A percentile compares a stretch with the other conserved stretches of the same genome.
Evolutionary conservation across 2,888 invertebrate species (phyloP).

Genomic region (Lepidocyrtoides sp.): DNA sequence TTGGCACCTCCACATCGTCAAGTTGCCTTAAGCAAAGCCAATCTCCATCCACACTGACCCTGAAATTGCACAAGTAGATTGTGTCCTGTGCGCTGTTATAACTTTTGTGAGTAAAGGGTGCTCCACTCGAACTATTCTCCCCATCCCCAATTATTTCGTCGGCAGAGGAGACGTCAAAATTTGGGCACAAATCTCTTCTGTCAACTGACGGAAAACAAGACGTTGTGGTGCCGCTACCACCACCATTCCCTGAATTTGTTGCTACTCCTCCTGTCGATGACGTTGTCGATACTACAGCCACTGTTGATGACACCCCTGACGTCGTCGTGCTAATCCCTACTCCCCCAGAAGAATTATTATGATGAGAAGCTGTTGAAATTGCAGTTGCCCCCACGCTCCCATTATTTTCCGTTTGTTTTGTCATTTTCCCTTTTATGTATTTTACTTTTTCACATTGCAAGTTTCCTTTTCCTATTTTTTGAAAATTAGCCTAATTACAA

Average conservation of each 20-base stretch:
- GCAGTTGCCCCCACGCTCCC: background rate
- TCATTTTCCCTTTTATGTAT: background rate
- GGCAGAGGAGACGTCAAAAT: constrained; percentile 24
- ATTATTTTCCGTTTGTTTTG: constrained; percentile 50
- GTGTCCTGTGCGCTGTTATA: constrained; percentile 95
- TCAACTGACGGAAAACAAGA: constrained; percentile 47
- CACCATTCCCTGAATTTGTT: background rate
- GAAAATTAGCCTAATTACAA: constrained; percentile 28
- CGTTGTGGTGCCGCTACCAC: background rate
- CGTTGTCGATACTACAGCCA: background rate
- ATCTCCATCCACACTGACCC: constrained; percentile 98
- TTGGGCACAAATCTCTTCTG: constrained; percentile 42
- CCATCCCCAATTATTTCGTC: constrained; percentile 50
- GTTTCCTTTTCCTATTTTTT: background rate
- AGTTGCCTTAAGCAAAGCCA: constrained; percentile 98
- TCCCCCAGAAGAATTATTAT: constrained; percentile 18
- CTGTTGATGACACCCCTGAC: background rate
- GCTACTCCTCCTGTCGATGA: background rate
- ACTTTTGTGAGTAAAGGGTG: constrained; percentile 66
- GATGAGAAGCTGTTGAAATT: background rate
- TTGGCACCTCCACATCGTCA: constrained; percentile 92
- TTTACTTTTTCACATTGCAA: constrained; percentile 19
- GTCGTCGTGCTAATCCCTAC: background rate
- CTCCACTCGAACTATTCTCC: background rate
- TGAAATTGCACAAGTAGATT: constrained; percentile 98